Evolutionary conservation across 1,140 invertebrate species (phyloP), one percentile per base, ranked within the genome.

Genomic region (Saccostrea glomerata): DNA sequence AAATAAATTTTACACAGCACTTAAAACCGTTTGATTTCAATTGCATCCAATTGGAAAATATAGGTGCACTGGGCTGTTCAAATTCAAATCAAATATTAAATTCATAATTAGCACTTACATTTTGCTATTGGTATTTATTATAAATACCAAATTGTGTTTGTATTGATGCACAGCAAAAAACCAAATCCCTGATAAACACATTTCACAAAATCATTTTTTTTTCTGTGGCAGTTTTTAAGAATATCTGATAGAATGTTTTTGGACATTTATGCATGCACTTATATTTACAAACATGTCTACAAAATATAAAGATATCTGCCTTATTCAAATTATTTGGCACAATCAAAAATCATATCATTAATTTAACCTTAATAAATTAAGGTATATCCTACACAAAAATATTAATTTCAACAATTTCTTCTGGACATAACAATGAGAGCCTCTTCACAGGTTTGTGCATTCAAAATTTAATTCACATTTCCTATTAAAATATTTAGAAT

Each of bases 251-350:
- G 58, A 63, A 63, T 20, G 58, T 63, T 7, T 47, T 47, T 47
- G 47, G 47, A 47, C 9, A 47, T 47, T 63, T 6, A 17, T 63
- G n/a, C 13, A 63, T 63, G 58, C 12, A 77, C 70, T 30, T 77
- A 15, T 77, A 23, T 7, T 23, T 66, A 36, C 11, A 23, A 7
- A 36, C 7, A 77, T 77, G 25, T 77, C 30, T 23, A 77, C 30
- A 63, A 77, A 77, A 30, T 30, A 77, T 77, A 13, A 66, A 77
- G 25, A 30, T 77, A 12, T 77, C 15, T 77, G 70, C 25, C 15
- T 77, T 77, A 36, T 77, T 77, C 30, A 77, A 30, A 77, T 77
- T 77, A 23, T 77, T 77, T 77, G 70, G 70, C 70, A 77, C 70
- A 77, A 30, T 77, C 15, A n/a, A 20, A 20, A 66, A 66, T 17